phyloP scores from a whole-genome alignment of 2,113 vertebrate species.

The Pao palembangensis region DNA sequence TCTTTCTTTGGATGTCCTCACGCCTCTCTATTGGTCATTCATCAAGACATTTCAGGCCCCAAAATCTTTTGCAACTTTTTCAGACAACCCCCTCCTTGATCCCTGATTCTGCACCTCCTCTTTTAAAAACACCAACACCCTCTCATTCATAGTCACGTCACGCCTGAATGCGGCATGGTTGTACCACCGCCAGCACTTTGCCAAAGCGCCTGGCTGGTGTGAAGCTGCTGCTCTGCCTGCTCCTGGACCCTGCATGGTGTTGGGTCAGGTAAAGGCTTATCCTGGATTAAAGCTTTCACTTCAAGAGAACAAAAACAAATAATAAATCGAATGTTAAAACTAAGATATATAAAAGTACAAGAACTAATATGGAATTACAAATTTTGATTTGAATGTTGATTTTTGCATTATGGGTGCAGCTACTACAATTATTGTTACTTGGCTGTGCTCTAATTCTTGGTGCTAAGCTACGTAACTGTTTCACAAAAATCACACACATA shows the following conservation, averaged over 20 bases:
- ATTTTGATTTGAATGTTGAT: background rate
- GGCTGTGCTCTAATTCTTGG: constrained; percentile 12
- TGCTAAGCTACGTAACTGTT: background rate
- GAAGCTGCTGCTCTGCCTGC: constrained; percentile 38
- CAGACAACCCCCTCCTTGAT: constrained; percentile 46
- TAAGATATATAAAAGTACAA: background rate
- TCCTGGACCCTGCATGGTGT: constrained; percentile 33
- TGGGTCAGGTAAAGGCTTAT: constrained; percentile 48
- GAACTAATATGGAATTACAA: background rate
- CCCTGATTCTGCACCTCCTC: constrained; percentile 56
- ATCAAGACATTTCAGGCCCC: constrained; percentile 49
- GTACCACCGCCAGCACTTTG: constrained; percentile 75
- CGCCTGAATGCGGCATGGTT: constrained; percentile 74
- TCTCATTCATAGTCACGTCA: constrained; percentile 75
- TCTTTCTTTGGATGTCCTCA: constrained; percentile 51
- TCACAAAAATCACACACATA: no score
- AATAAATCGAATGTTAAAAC: background rate
- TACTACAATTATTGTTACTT: no score
- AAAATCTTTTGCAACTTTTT: constrained; percentile 56
- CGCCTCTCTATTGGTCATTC: constrained; percentile 49
- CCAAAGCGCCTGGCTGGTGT: constrained; percentile 65
- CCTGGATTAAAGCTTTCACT: constrained; percentile 37
- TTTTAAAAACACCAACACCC: constrained; percentile 55
- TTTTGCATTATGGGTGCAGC: no score
- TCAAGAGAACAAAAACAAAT: background rate